Evolutionary conservation across 92 coral and sea anemone species (phyloP).

Genomic region (Hydrozoanthus gracilis): DNA sequence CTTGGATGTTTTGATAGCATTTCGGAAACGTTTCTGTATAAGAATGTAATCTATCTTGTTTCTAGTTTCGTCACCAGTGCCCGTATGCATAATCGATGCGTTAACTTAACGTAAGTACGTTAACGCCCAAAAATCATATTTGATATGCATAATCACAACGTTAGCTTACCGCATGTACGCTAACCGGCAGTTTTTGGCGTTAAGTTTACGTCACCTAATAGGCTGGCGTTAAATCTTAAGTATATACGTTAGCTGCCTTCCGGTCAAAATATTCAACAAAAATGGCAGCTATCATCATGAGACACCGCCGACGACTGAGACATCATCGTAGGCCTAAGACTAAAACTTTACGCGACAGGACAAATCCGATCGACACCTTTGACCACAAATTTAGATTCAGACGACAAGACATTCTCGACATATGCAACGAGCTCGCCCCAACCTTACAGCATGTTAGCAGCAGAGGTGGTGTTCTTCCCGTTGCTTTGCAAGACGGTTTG

Average conservation of each 20-base stretch:
- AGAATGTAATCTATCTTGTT: no score
- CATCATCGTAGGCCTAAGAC: conserved; percentile 12
- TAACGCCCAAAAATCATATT: conserved; percentile 6
- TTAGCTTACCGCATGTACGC: conserved; percentile 21
- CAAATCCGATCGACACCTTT: conserved; percentile 10
- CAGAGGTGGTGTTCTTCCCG: conserved; percentile 12
- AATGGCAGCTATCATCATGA: conserved; percentile 23
- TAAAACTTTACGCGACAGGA: conserved; percentile 20
- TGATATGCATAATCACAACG: conserved; percentile 17
- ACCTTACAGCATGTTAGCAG: conserved; percentile 24
- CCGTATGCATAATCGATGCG: conserved; percentile 24
- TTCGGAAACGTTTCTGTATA: no score
- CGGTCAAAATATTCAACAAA: conserved; percentile 20
- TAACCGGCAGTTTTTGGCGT: conserved; percentile 21
- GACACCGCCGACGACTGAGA: conserved; percentile 26
- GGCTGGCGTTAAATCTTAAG: conserved; percentile 13
- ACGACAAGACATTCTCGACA: conserved; percentile 26
- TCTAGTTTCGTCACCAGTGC: not conserved
- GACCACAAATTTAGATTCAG: conserved; percentile 17
- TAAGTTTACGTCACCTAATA: conserved; percentile 4
- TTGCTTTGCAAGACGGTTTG: conserved; percentile 15
- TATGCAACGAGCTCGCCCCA: conserved; percentile 24
- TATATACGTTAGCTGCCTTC: conserved; percentile 23
- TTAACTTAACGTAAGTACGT: conserved; percentile 16
- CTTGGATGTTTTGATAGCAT: no score